Evolutionary conservation across 2,888 invertebrate species (phyloP), one percentile per base, ranked within the genome.

Genomic region (Idaea biselata): DNA sequence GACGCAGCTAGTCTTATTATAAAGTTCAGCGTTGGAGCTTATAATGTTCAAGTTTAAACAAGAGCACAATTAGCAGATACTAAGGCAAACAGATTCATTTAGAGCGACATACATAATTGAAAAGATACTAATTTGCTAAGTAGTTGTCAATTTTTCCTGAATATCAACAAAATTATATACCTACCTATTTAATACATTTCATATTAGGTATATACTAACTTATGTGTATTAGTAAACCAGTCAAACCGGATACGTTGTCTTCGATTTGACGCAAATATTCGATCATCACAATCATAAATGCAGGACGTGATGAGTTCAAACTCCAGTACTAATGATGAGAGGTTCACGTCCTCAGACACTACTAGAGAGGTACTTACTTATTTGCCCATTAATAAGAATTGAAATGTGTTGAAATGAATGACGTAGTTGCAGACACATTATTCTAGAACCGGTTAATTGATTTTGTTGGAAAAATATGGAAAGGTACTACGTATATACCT

Each of bases 251-350:
- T 14, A 44, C 44, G 44, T 25, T 1, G 5, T 25, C 25, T 3
- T 44, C 44, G 44, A 44, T 44, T 44, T 44, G 44, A 44, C 44
- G 44, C 44, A 44, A 44, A 44, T 44, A 44, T 44, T 44, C 44
- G 44, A 44, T 44, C 44, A 44, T 44, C 44, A 44, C 44, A 44
- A 44, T 44, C 44, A 1, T 44, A 44, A 7, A 44, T 44, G 44
- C 44, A 44, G 14, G 14, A 14, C 44, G 14, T 3, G 44, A 44
- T 44, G 44, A 44, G 44, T 44, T 44, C 44, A 44, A 44, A 44
- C 44, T 44, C 44, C 44, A 44, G 3, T 44, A 44, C 44, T 44
- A 25, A 25, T 25, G 25, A 25, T 11, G 14, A 11, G 44, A 44
- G 44, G 44, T 44, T 44, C 14, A 8, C 14, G 44, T 44, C 6